Evolutionary conservation across 2,888 invertebrate species (phyloP), one percentile per base, ranked within the genome.

Genomic region (Gerris lacustris): DNA sequence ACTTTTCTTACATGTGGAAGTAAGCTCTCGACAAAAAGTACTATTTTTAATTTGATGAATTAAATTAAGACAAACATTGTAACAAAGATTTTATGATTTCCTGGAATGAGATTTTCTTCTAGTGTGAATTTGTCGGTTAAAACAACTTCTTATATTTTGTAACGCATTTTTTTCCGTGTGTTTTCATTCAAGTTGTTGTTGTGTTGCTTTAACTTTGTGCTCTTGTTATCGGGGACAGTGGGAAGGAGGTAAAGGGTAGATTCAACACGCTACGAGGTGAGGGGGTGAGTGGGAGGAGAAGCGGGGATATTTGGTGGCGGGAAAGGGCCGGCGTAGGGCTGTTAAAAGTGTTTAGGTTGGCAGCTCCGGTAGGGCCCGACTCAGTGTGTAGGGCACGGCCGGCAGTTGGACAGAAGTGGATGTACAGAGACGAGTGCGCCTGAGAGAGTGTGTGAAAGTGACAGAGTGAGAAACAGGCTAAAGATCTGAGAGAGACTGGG

Each of bases 391-490:
- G 55, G 55, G 55, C 55, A 55, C 55, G 55, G 64, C 18, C 64
- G 17, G 64, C 18, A 64, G 64, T 64, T 31, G 64, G 64, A 31
- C 64, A 64, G 18, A n/a, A 64, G 64, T 64, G 64, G 64, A 64
- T 31, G 64, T n/a, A 31, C 18, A 9, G 17, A 31, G 31, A 64
- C 18, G 17, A 31, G 18, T n/a, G 64, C 17, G 64, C 64, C 15
- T 17, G n/a, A n/a, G 64, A 64, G 64, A n/a, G 18, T 64, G 31
- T n/a, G 64, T 9, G 64, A n/a, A 18, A n/a, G 64, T 64, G 64
- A 64, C n/a, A n/a, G 31, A 64, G 18, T 64, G 15, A 55, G 55
- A 55, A 55, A 11, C 55, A 9, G 11, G 55, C 15, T 55, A 11
- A 15, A 15, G 15, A 55, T 55, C 55, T 15, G 55, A 55, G 55